phyloP scores from a whole-genome alignment of 2,888 invertebrate genomes.

The Gisinianus flammeolus region DNA sequence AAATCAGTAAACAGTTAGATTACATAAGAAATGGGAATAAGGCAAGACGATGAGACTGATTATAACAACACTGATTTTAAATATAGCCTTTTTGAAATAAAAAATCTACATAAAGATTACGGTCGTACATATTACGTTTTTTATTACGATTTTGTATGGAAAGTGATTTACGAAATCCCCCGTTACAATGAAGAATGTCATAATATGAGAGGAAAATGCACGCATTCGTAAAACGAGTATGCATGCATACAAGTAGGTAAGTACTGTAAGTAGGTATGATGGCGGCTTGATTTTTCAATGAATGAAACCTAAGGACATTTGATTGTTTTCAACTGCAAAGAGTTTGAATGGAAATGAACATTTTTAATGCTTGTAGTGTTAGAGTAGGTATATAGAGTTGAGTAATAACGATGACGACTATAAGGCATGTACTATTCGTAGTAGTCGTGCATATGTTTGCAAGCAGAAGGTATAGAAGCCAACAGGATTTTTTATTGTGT shows the following conservation, averaged over 20 bases:
- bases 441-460: not conserved
- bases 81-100: too few relatives aligned
- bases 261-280: not conserved
- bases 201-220: not conserved
- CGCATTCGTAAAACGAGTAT: too few relatives aligned
- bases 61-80: too few relatives aligned
- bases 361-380: not conserved
- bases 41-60: too few relatives aligned
- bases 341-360: not conserved
- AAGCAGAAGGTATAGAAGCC: slow-evolving; percentile 4
- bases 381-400: not conserved
- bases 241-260: not conserved
- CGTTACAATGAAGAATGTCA: too few relatives aligned
- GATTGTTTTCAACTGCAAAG: not conserved
- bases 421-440: not conserved
- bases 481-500: slow-evolving; percentile 48
- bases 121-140: too few relatives aligned
- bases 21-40: too few relatives aligned
- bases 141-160: too few relatives aligned
- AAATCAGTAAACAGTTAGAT: too few relatives aligned
- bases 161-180: not conserved
- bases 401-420: not conserved
- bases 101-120: too few relatives aligned
- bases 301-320: not conserved
- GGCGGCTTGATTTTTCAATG: not conserved